phyloP scores from a whole-genome alignment of 2,113 vertebrate genomes.

The Tragelaphus buxtoni region DNA sequence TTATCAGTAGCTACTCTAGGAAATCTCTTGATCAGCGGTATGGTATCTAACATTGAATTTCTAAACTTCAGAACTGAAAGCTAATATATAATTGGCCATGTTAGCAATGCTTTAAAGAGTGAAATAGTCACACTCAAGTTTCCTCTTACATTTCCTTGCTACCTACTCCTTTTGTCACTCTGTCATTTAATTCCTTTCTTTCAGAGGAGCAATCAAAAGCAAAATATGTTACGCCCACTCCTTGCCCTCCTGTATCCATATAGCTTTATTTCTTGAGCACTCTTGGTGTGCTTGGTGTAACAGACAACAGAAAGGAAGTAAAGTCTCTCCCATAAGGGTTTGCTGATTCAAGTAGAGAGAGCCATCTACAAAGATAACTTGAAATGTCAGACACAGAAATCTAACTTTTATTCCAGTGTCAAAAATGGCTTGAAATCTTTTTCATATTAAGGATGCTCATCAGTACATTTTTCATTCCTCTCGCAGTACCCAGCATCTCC shows the following conservation, averaged over 20 bases:
- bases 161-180: background rate
- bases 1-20: slow-evolving; percentile 21
- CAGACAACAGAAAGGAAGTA: background rate
- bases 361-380: slow-evolving; percentile 34
- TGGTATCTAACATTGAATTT: background rate
- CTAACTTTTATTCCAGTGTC: slow-evolving; percentile 42
- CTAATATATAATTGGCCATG: background rate
- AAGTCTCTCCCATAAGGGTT: slow-evolving; percentile 5
- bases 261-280: background rate
- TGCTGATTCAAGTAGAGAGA: background rate
- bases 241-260: background rate
- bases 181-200: background rate
- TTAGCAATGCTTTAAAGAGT: background rate
- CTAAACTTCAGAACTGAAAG: slow-evolving; percentile 13
- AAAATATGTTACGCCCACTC: background rate
- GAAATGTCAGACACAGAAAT: slow-evolving; percentile 49
- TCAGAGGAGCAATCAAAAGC: slow-evolving; percentile 38
- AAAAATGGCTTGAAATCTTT: slow-evolving; percentile 25
- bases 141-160: background rate
- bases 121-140: background rate
- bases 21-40: background rate
- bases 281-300: background rate
- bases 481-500: background rate
- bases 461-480: background rate
- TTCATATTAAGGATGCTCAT: slow-evolving; percentile 27